Conservation (phyloP, 2,888 invertebrate genomes). For the Zeuzera pyrina region DNA sequence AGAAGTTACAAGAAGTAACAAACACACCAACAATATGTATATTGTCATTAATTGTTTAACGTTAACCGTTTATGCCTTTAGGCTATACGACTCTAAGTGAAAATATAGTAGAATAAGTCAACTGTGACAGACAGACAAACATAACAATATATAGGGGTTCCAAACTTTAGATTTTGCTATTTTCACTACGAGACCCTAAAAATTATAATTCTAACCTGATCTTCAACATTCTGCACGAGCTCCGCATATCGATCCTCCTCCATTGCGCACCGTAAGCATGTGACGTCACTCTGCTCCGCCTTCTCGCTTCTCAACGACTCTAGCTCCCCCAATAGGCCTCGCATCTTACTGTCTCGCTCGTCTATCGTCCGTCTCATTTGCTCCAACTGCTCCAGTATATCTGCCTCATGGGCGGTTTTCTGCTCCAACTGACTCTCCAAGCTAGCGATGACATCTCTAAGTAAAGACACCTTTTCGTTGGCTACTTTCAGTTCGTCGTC, state of each 20-base stretch:
- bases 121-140: too few species aligned
- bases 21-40: too few species aligned
- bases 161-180: too few species aligned
- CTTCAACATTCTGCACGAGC: constrained; percentile 41
- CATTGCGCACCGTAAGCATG: constrained; percentile 36
- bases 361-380: constrained; percentile 70
- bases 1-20: too few species aligned
- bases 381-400: constrained; percentile 74
- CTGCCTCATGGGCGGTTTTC: constrained; percentile 75
- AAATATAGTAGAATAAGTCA: too few species aligned
- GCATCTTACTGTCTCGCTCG: constrained; percentile 71
- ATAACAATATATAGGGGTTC: too few species aligned
- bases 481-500: constrained; percentile 84
- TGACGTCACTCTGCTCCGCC: constrained; percentile 47
- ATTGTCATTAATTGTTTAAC: too few species aligned
- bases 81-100: too few species aligned
- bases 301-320: constrained; percentile 63
- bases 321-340: constrained; percentile 66
- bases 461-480: constrained; percentile 80
- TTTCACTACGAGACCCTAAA: too few species aligned
- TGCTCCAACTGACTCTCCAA: constrained; percentile 83
- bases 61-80: too few species aligned
- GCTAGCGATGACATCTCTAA: constrained; percentile 84
- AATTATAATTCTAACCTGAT: constrained; percentile 36
- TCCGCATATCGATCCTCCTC: constrained; percentile 39